Conservation (phyloP, 1,140 invertebrate species). For the Drosophila lowei region DNA sequence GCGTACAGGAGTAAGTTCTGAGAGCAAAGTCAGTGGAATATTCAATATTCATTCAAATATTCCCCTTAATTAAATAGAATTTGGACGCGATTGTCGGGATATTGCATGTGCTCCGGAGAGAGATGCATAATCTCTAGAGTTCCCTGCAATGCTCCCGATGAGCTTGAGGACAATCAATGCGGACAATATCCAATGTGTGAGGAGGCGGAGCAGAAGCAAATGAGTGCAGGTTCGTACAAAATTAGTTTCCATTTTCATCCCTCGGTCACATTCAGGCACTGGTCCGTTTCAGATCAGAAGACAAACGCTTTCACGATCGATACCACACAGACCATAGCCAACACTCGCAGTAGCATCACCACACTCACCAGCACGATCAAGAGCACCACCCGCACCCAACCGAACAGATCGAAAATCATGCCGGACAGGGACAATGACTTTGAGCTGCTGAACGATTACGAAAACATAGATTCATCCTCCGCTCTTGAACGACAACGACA, state of each 20-base stretch:
- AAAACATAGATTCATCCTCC: constrained; percentile 13
- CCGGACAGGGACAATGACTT: constrained; percentile 33
- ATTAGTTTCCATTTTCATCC: neutral
- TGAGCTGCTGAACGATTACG: constrained; percentile 43
- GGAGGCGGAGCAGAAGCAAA: constrained; percentile 1
- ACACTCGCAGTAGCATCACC: constrained; percentile 51
- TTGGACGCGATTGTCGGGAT: constrained; percentile 49
- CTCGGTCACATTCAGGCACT: constrained; percentile 19
- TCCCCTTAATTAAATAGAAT: constrained; percentile 22
- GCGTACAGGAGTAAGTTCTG: constrained; percentile 42
- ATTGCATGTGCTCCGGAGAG: constrained; percentile 33
- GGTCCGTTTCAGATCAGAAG: no score
- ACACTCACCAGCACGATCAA: constrained; percentile 54
- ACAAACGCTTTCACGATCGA: constrained; percentile 32
- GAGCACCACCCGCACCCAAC: constrained; percentile 1
- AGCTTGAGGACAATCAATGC: constrained; percentile 37
- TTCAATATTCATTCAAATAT: neutral
- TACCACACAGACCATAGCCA: constrained; percentile 67
- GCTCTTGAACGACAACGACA: constrained; percentile 50
- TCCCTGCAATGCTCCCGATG: constrained; percentile 36
- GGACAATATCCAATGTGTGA: constrained; percentile 51
- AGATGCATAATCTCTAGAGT: constrained; percentile 28
- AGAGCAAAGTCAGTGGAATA: neutral
- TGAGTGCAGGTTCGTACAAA: constrained; percentile 29
- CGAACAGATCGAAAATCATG: neutral